Evolutionary conservation across 2,113 vertebrate species (phyloP).

Genomic region (Melanerpes formicivorus): DNA sequence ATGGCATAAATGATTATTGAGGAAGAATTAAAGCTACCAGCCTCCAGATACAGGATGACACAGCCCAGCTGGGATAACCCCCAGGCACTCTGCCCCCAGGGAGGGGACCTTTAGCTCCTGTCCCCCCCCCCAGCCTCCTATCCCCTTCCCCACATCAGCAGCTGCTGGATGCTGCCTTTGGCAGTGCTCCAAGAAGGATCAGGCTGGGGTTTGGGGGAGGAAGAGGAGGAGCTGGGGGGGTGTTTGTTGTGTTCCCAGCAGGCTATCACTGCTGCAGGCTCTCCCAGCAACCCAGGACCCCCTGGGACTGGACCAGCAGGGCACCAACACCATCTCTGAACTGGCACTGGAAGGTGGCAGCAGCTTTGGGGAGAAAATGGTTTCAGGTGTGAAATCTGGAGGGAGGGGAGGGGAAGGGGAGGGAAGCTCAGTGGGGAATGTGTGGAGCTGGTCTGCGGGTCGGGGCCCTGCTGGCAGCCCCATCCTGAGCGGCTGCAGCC

Average conservation of each 20-base stretch:
- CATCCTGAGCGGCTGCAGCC: background rate
- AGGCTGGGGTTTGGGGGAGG: background rate
- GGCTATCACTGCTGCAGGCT: background rate
- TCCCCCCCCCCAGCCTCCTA: too few relatives aligned
- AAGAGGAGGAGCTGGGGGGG: background rate
- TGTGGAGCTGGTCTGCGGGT: background rate
- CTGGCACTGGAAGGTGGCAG: background rate
- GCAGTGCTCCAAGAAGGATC: background rate
- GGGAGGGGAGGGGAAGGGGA: too few relatives aligned
- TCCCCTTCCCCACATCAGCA: background rate
- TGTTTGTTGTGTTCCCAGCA: fast-evolving
- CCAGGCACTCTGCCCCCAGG: fast-evolving
- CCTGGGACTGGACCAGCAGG: fast-evolving
- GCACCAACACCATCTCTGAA: background rate
- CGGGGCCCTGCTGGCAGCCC: background rate
- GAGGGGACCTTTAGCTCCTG: background rate
- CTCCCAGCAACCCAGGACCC: background rate
- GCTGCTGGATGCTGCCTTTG: background rate
- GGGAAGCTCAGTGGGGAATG: too few relatives aligned
- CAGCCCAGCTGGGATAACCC: background rate
- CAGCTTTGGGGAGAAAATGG: fast-evolving
- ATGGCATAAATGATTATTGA: background rate
- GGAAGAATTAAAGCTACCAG: background rate
- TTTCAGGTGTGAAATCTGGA: background rate
- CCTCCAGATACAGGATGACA: background rate